Conservation (phyloP, 2,888 invertebrate species). For the Kryphioiulus occultus region DNA sequence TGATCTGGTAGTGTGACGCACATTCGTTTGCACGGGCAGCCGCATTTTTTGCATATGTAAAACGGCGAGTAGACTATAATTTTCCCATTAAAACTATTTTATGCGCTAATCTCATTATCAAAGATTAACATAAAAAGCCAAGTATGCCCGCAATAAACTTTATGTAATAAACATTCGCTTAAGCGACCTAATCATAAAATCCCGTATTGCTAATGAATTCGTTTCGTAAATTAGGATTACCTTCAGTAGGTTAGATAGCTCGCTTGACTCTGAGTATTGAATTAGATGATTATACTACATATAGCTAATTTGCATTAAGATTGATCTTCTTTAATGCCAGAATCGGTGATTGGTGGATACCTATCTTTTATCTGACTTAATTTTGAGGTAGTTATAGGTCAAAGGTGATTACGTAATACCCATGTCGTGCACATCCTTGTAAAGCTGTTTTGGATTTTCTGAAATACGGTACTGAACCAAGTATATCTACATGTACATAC, state of each 20-base stretch:
- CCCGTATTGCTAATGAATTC: background rate
- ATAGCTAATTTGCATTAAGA: background rate
- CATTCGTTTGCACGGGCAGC: background rate
- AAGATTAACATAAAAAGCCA: conserved; percentile 1
- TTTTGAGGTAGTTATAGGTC: background rate
- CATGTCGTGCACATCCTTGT: too few relatives aligned
- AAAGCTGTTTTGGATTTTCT: too few relatives aligned
- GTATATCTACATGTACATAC: too few relatives aligned
- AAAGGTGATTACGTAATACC: background rate
- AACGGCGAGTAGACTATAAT: background rate
- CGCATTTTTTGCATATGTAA: background rate
- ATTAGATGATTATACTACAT: background rate
- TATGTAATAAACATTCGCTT: background rate
- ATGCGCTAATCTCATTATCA: background rate
- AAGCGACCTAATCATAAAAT: background rate
- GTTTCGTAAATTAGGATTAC: background rate
- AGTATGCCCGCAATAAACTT: background rate
- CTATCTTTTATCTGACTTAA: background rate
- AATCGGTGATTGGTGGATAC: background rate
- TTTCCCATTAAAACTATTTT: background rate
- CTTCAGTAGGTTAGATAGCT: background rate
- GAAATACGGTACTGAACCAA: too few relatives aligned
- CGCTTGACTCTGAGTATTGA: background rate
- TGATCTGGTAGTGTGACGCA: background rate
- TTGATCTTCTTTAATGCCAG: background rate